Conservation (phyloP, 2,888 invertebrate genomes). For the Drosophila niveifrons region DNA sequence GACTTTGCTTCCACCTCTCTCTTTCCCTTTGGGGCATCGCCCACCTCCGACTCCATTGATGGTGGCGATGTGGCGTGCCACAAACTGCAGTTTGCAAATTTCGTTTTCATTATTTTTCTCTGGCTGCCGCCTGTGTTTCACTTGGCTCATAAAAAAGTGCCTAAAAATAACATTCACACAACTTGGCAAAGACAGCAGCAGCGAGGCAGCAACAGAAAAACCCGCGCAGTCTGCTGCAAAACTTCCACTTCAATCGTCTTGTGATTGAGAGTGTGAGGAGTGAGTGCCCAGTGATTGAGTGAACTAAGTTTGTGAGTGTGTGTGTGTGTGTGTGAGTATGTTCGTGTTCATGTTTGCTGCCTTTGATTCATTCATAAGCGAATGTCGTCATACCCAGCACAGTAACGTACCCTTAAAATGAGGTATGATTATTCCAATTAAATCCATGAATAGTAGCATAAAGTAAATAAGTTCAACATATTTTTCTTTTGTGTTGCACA, state of each 20-base stretch:
- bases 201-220: conserved; percentile 26
- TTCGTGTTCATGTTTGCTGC: conserved; percentile 53
- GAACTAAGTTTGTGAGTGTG: conserved; percentile 7
- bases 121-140: conserved; percentile 19
- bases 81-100: conserved; percentile 50
- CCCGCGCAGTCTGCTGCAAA: conserved; percentile 60
- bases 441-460: background rate
- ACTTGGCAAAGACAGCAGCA: conserved; percentile 47
- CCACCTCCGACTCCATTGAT: conserved; percentile 3
- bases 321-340: conserved; percentile 32
- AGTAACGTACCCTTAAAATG: background rate
- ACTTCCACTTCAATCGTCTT: conserved; percentile 72
- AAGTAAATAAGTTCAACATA: background rate
- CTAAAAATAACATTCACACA: conserved; percentile 67
- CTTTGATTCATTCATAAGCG: conserved; percentile 72
- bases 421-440: background rate
- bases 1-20: background rate
- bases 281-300: too few species aligned
- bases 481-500: too few species aligned
- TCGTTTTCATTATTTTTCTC: conserved; percentile 48
- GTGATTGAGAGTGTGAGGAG: conserved; percentile 31
- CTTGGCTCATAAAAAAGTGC: conserved; percentile 44
- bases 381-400: conserved; percentile 44
- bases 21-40: background rate
- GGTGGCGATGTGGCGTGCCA: conserved; percentile 25